Conservation (phyloP, 2,888 invertebrate genomes). For the Anoncus sp. region DNA sequence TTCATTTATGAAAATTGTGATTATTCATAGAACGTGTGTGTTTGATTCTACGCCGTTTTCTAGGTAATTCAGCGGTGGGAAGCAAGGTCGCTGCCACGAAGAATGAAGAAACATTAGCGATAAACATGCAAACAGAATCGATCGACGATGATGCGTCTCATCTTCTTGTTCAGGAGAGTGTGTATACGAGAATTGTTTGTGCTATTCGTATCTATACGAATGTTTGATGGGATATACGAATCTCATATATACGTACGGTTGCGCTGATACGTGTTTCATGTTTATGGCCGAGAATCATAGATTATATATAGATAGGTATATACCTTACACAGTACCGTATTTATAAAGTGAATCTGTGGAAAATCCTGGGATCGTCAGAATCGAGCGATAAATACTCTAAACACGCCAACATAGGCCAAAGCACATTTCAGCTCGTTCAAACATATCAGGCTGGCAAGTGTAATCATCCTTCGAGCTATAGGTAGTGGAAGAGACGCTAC, state of each 20-base stretch:
- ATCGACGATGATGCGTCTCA: conserved; percentile 53
- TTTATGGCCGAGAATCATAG: background rate
- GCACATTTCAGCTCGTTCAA: too few species aligned
- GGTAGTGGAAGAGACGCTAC: conserved; percentile 60
- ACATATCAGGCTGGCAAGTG: too few species aligned
- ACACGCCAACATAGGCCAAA: conserved; percentile 50
- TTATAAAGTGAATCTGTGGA: conserved; percentile 22
- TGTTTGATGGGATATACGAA: conserved; percentile 20
- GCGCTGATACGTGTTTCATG: background rate
- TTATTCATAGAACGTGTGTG: too few species aligned
- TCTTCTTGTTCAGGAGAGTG: conserved; percentile 35
- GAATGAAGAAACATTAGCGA: conserved; percentile 49
- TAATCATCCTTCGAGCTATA: conserved; percentile 53
- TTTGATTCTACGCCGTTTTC: conserved; percentile 44
- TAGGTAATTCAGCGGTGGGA: conserved; percentile 44
- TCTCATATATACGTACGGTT: background rate
- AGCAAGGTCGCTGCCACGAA: conserved; percentile 57
- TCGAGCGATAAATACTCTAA: conserved; percentile 60
- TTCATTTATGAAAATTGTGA: too few species aligned
- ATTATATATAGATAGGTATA: too few species aligned
- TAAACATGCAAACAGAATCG: conserved; percentile 56
- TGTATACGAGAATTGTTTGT: conserved; percentile 15
- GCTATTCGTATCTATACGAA: background rate
- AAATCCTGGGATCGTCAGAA: conserved; percentile 48
- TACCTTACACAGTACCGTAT: background rate